A percentile compares a stretch with the other conserved stretches of the same genome.
These are phyloP conservation scores for Orchesellides sinensis DNA, from an alignment of 2,888 invertebrate species.

Conservation along the genomic window DNA sequence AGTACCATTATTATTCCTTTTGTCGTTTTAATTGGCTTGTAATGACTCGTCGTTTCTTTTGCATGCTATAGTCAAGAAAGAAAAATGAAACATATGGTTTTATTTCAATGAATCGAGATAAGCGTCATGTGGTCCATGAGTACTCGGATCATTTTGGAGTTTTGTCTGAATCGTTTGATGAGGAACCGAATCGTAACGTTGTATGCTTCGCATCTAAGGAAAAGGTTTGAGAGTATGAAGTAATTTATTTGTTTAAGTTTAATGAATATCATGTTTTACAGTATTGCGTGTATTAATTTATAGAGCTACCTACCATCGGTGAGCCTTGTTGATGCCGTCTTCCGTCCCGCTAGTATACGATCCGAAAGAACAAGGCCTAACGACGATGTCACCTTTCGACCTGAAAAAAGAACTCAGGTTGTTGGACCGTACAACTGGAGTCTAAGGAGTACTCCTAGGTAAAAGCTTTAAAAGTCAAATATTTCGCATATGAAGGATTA, in stretches of 20 bases:
- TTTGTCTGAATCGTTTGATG: conserved; percentile 95
- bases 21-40: not conserved
- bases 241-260: conserved; percentile 4
- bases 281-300: conserved; percentile 71
- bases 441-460: not conserved
- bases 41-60: not conserved
- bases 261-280: not conserved
- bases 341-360: conserved; percentile 82
- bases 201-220: conserved; percentile 92
- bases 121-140: conserved; percentile 95
- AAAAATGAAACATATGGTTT: conserved; percentile 83
- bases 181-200: conserved; percentile 96
- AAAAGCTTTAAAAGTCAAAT: not conserved
- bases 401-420: conserved; percentile 66
- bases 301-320: conserved; percentile 94
- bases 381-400: conserved; percentile 70
- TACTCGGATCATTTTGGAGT: conserved; percentile 96
- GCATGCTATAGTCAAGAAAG: conserved; percentile 79
- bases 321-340: conserved; percentile 88
- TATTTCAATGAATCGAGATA: conserved; percentile 94
- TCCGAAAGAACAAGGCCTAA: conserved; percentile 69
- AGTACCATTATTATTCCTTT: no score
- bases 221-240: conserved; percentile 82
- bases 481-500: not conserved
- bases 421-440: conserved; percentile 62